These are phyloP conservation scores for Phalacrocorax aristotelis DNA, from an alignment of 2,113 vertebrate genomes.

Conservation along the genomic window DNA sequence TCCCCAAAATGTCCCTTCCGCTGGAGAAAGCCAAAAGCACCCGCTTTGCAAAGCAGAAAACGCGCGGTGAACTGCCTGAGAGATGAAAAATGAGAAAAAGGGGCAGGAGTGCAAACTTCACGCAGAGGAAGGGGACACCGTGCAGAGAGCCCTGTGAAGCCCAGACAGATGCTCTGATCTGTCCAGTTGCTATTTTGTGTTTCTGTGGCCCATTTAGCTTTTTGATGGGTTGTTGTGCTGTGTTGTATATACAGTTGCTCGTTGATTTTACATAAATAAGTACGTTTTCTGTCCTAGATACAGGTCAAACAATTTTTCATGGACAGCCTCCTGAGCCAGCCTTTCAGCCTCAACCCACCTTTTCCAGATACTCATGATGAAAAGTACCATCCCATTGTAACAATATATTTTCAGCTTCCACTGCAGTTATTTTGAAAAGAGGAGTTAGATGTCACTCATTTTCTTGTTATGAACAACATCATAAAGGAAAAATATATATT, in stretches of 20 bases:
- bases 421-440: not conserved
- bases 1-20: not conserved
- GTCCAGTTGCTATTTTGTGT: not conserved
- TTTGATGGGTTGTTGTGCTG: not conserved
- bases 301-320: not conserved
- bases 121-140: not conserved
- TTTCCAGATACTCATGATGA: not conserved
- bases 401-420: not conserved
- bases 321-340: not conserved
- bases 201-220: not conserved
- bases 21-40: not conserved
- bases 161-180: not conserved
- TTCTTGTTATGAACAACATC: not conserved
- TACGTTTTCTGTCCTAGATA: not conserved
- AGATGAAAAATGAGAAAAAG: not conserved
- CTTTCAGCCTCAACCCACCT: not conserved
- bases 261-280: not conserved
- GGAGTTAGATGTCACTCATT: not conserved
- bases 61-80: rapidly evolving
- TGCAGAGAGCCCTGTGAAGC: not conserved
- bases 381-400: not conserved
- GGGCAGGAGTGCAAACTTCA: not conserved
- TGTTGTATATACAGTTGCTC: not conserved
- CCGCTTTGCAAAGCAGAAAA: not conserved
- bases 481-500: not conserved